phyloP scores from a whole-genome alignment of 1,140 invertebrate species.

The Cotesia vestalis region DNA sequence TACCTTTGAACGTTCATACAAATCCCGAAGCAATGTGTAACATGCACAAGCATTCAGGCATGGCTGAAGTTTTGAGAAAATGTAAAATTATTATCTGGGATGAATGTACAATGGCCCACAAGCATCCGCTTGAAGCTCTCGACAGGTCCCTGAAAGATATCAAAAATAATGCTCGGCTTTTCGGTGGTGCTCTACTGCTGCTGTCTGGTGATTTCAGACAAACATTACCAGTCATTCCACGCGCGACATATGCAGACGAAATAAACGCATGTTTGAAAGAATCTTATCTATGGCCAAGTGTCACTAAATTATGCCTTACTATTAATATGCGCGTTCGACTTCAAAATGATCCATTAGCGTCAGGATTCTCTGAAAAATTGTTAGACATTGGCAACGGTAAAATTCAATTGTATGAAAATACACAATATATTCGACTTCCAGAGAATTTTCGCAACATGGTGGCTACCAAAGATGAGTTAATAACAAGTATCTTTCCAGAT shows the following conservation, averaged over 20 bases:
- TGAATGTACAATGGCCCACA: constrained; percentile 46
- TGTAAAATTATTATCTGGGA: constrained; percentile 40
- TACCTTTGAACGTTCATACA: constrained; percentile 41
- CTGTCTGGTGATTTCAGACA: constrained; percentile 59
- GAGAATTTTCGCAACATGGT: constrained; percentile 50
- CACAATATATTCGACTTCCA: constrained; percentile 57
- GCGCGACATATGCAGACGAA: constrained; percentile 50
- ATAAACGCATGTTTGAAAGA: constrained; percentile 24
- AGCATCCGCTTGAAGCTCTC: constrained; percentile 44
- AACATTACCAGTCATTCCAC: constrained; percentile 59
- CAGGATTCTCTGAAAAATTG: no score
- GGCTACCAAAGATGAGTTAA: constrained; percentile 50
- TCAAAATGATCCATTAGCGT: no score
- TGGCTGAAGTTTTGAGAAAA: constrained; percentile 38
- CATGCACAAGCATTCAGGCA: constrained; percentile 42
- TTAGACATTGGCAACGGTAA: constrained; percentile 58
- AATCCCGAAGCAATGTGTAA: constrained; percentile 41
- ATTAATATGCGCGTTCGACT: no score
- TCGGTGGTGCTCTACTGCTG: constrained; percentile 39
- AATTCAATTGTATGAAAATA: constrained; percentile 50
- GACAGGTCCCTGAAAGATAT: constrained; percentile 45
- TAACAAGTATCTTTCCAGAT: constrained; percentile 51
- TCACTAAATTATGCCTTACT: no score
- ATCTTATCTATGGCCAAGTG: background rate
- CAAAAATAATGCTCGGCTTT: constrained; percentile 30